Conservation (phyloP, 2,888 invertebrate genomes). For the Polydrusus tereticollis region DNA sequence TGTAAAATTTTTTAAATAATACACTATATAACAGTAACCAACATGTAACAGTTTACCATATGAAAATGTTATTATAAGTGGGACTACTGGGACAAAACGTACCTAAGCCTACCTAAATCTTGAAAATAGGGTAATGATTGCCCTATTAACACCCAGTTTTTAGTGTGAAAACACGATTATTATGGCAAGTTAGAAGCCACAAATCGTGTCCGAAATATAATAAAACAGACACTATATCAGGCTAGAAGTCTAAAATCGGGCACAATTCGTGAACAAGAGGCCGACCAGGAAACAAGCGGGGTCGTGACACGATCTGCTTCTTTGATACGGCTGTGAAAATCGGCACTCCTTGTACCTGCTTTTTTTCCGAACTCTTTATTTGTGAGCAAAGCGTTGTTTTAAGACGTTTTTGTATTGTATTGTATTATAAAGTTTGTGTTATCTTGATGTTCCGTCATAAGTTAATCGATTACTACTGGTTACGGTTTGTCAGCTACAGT, state of each 20-base stretch:
- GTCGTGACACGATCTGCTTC: slow-evolving; percentile 44
- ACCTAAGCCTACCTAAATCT: no score
- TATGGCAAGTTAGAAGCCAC: slow-evolving; percentile 28
- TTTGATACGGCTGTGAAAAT: slow-evolving; percentile 37
- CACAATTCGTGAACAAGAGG: slow-evolving; percentile 44
- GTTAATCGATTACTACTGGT: not conserved
- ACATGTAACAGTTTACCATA: no score
- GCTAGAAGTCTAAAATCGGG: slow-evolving; percentile 30
- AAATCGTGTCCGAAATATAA: slow-evolving; percentile 43
- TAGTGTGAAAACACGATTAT: slow-evolving; percentile 23
- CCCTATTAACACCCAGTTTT: not conserved
- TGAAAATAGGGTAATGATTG: no score
- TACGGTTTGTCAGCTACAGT: not conserved
- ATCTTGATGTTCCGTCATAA: not conserved
- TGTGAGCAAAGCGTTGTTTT: not conserved
- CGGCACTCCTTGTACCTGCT: slow-evolving; percentile 29
- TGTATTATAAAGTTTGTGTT: not conserved
- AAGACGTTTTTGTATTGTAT: not conserved
- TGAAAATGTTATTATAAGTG: no score
- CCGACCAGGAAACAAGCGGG: slow-evolving; percentile 41
- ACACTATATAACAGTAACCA: no score
- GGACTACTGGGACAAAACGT: no score
- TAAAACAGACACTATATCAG: slow-evolving; percentile 37
- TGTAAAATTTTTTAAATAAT: no score
- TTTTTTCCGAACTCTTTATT: slow-evolving; percentile 29